Conservation (phyloP, 2,113 vertebrate species). For the Percopsis transmontana region DNA sequence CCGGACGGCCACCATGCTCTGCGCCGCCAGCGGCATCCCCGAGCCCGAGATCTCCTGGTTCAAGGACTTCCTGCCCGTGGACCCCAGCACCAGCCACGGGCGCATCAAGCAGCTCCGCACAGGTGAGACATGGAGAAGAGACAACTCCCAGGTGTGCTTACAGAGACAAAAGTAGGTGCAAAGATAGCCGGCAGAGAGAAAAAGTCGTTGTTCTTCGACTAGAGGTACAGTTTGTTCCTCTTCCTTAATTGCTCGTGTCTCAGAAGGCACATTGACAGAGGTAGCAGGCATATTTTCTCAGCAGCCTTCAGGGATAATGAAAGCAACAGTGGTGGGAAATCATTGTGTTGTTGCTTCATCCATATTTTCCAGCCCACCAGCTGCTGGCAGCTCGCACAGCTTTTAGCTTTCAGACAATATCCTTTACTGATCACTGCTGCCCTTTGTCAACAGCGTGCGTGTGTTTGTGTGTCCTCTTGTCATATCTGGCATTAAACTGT, state of each 20-base stretch:
- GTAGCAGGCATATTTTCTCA: conserved; percentile 54
- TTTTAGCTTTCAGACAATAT: conserved; percentile 51
- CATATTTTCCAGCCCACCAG: conserved; percentile 56
- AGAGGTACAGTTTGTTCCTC: conserved; percentile 59
- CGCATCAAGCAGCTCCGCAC: conserved; percentile 96
- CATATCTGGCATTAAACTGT: conserved; percentile 4
- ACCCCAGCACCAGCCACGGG: conserved; percentile 87
- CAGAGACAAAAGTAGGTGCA: not conserved
- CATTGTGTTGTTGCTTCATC: conserved; percentile 70
- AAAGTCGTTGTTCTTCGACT: not conserved
- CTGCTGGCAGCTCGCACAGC: conserved; percentile 53
- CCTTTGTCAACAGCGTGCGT: conserved; percentile 41
- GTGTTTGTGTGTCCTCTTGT: conserved; percentile 9
- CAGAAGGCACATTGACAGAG: conserved; percentile 61
- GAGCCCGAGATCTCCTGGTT: conserved; percentile 99
- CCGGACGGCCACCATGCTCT: conserved; percentile 94
- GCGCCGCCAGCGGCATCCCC: conserved; percentile 93
- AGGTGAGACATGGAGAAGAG: conserved; percentile 73
- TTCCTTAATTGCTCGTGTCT: conserved; percentile 63
- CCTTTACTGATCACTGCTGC: conserved; percentile 54
- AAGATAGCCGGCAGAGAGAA: not conserved
- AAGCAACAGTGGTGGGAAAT: conserved; percentile 69
- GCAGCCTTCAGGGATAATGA: conserved; percentile 47
- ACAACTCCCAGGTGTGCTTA: not conserved
- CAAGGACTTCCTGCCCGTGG: conserved; percentile 95